Percentiles rank a stretch among this genome's conserved stretches.
Conservation (phyloP, 2,113 vertebrate genomes). For the Lethenteron camtschaticum region DNA sequence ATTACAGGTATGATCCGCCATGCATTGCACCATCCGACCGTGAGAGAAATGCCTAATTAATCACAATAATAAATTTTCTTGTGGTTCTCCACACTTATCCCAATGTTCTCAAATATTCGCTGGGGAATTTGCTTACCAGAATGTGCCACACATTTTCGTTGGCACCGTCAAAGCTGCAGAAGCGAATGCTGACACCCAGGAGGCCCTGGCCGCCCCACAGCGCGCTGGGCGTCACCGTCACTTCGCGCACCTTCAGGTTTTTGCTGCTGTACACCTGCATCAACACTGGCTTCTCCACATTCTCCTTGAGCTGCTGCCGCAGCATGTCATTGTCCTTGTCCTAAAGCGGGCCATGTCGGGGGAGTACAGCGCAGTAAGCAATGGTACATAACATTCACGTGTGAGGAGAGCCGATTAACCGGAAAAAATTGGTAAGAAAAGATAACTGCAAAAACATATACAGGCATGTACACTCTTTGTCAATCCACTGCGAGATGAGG, state of each 20-base stretch:
- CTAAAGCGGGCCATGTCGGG: background rate
- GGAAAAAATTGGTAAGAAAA: too few relatives aligned
- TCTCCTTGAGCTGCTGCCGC: constrained; percentile 6
- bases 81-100: too few relatives aligned
- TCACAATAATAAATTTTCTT: too few relatives aligned
- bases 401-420: background rate
- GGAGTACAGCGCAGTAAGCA: too few relatives aligned
- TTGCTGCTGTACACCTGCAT: constrained; percentile 9
- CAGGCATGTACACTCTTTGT: too few relatives aligned
- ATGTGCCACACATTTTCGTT: constrained; percentile 10
- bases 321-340: constrained; percentile 9
- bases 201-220: constrained; percentile 9
- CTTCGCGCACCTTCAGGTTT: constrained; percentile 7
- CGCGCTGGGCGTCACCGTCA: constrained; percentile 8
- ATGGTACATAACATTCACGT: too few relatives aligned
- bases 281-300: constrained; percentile 8
- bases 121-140: constrained; percentile 3
- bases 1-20: too few relatives aligned
- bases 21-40: too few relatives aligned
- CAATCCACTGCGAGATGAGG: too few relatives aligned
- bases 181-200: constrained; percentile 10
- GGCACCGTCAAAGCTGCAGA: constrained; percentile 11
- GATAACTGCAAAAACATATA: too few relatives aligned
- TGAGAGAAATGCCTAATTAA: too few relatives aligned
- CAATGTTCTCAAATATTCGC: too few relatives aligned